Evolutionary conservation across 1,140 invertebrate genomes (phyloP).

Genomic region (Bradysia coprophila): DNA sequence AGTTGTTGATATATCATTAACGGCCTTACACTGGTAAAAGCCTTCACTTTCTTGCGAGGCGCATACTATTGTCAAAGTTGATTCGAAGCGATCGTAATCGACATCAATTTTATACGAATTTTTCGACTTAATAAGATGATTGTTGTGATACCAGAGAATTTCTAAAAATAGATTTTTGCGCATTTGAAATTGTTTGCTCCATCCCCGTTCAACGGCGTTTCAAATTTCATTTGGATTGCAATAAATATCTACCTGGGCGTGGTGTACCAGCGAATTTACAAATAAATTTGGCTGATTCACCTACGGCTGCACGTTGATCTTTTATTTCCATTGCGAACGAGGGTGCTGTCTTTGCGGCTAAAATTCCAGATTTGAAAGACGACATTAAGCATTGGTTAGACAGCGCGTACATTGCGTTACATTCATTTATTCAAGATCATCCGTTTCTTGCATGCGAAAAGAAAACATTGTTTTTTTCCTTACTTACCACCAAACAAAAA

Average conservation of each 20-base stretch:
- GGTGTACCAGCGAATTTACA: slow-evolving; percentile 67
- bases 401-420: too few species aligned
- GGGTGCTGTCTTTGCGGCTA: slow-evolving; percentile 59
- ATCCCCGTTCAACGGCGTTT: neutral
- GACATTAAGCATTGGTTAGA: too few species aligned
- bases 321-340: slow-evolving; percentile 65
- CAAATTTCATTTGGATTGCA: neutral
- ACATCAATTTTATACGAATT: slow-evolving; percentile 51
- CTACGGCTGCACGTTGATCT: slow-evolving; percentile 50
- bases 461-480: too few species aligned
- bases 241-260: slow-evolving; percentile 47
- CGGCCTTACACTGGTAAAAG: slow-evolving; percentile 69
- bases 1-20: slow-evolving; percentile 63
- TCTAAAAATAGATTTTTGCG: slow-evolving; percentile 31
- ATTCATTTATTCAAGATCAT: too few species aligned
- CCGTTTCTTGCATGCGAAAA: too few species aligned
- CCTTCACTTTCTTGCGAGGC: slow-evolving; percentile 54
- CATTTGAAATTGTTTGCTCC: neutral
- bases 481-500: too few species aligned
- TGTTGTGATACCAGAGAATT: slow-evolving; percentile 80
- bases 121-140: slow-evolving; percentile 53
- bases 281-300: slow-evolving; percentile 55
- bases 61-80: slow-evolving; percentile 48
- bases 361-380: too few species aligned
- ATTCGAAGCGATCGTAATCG: slow-evolving; percentile 43